Evolutionary conservation across 2,797 vertebrate genomes (phyloP).

Genomic region (Pelodytes ibericus): DNA sequence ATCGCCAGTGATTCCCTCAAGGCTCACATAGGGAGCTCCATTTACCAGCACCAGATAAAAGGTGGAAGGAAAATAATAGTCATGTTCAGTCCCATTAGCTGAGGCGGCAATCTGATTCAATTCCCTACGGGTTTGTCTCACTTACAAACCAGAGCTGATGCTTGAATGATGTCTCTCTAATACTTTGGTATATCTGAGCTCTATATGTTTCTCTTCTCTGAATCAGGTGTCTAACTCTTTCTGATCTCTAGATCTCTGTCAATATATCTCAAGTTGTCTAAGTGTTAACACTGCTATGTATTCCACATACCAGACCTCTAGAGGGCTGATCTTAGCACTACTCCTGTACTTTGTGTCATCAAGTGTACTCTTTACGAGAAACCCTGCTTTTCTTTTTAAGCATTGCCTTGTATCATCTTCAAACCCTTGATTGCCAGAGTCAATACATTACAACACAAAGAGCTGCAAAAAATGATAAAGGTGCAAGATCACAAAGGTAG

Average conservation of each 20-base stretch:
- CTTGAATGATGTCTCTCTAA: conserved; percentile 51
- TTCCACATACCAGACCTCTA: background rate
- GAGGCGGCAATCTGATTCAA: conserved; percentile 52
- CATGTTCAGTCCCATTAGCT: conserved; percentile 51
- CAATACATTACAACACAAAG: too few species aligned
- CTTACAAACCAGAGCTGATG: conserved; percentile 50
- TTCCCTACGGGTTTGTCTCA: conserved; percentile 43
- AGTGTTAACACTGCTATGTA: background rate
- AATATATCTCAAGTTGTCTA: conserved; percentile 39
- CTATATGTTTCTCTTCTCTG: conserved; percentile 40
- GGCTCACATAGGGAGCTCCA: conserved; percentile 35
- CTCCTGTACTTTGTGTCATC: background rate
- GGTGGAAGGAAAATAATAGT: conserved; percentile 51
- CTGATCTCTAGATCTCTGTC: conserved; percentile 32
- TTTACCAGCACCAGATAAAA: conserved; percentile 54
- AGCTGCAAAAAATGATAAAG: too few species aligned
- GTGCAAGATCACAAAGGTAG: too few species aligned
- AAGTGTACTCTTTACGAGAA: background rate
- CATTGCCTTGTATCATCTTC: too few species aligned
- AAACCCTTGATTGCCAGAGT: too few species aligned
- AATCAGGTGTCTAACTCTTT: conserved; percentile 44
- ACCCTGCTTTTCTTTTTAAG: too few species aligned
- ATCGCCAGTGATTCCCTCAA: conserved; percentile 30
- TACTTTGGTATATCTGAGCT: conserved; percentile 31
- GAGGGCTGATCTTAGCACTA: background rate